phyloP scores from a whole-genome alignment of 2,113 vertebrate species.

The Mus pahari region DNA sequence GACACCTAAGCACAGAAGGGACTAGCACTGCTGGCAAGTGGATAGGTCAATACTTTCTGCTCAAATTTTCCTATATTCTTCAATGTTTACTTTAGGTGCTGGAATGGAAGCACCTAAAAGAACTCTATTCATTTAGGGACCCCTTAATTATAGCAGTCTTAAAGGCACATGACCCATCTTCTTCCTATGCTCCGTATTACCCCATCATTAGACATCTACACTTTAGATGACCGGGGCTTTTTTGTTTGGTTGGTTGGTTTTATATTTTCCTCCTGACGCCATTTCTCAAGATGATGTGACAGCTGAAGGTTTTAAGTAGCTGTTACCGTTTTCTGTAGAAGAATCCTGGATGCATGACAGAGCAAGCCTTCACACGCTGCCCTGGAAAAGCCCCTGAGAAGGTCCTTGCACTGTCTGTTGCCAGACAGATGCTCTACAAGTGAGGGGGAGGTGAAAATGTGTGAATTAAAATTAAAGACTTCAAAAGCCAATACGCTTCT shows the following conservation, averaged over 20 bases:
- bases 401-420: background rate
- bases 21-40: background rate
- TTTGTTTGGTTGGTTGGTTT: background rate
- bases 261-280: background rate
- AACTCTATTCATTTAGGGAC: background rate
- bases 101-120: background rate
- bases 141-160: background rate
- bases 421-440: background rate
- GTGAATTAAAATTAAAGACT: conserved; percentile 14
- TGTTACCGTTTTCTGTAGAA: background rate
- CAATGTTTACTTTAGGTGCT: background rate
- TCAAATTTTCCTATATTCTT: background rate
- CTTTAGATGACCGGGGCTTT: background rate
- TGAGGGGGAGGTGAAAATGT: conserved; percentile 9
- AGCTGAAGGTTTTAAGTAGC: background rate
- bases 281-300: conserved; percentile 5
- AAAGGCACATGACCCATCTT: background rate
- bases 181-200: no score
- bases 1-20: background rate
- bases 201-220: background rate
- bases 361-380: background rate
- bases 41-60: background rate
- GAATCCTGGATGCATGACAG: background rate
- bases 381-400: background rate
- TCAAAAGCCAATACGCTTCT: conserved; percentile 9